These are phyloP conservation scores for Takifugu bimaculatus DNA, from an alignment of 2,113 vertebrate genomes.

Conservation along the genomic window DNA sequence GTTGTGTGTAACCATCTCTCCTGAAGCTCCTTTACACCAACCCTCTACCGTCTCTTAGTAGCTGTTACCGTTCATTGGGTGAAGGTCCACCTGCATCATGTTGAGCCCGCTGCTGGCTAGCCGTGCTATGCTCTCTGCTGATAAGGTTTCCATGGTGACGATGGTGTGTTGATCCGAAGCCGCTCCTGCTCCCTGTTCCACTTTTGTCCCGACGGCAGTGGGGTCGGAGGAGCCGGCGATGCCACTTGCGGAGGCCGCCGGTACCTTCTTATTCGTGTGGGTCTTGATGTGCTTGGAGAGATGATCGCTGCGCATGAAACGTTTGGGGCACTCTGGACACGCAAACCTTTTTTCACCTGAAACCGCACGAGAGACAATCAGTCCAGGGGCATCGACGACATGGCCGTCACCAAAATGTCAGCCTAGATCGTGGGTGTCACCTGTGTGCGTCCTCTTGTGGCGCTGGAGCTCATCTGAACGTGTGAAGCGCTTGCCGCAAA, in stretches of 20 bases:
- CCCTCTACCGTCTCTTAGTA: constrained; percentile 72
- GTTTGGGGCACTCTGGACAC: constrained; percentile 89
- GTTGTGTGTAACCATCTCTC: constrained; percentile 24
- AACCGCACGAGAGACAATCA: too few species aligned
- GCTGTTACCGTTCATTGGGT: constrained; percentile 89
- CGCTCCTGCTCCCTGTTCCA: constrained; percentile 28
- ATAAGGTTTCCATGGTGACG: constrained; percentile 90
- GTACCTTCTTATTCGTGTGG: constrained; percentile 90
- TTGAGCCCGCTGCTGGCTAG: constrained; percentile 88
- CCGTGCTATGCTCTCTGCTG: constrained; percentile 87
- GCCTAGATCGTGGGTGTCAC: constrained; percentile 52
- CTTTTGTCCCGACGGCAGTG: constrained; percentile 58
- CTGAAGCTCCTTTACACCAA: constrained; percentile 38
- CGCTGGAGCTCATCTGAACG: constrained; percentile 93
- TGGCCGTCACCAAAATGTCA: too few species aligned
- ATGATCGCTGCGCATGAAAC: constrained; percentile 96
- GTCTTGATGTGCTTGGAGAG: constrained; percentile 97
- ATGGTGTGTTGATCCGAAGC: constrained; percentile 73
- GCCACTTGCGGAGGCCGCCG: constrained; percentile 25
- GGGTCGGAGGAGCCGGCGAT: constrained; percentile 61
- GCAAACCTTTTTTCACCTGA: constrained; percentile 92
- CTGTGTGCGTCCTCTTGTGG: constrained; percentile 95
- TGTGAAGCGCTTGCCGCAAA: constrained; percentile 95
- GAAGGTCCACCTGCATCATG: constrained; percentile 94
- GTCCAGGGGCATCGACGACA: too few species aligned